phyloP scores from a whole-genome alignment of 92 coral and sea anemone genomes.

The Palythoa grandis region DNA sequence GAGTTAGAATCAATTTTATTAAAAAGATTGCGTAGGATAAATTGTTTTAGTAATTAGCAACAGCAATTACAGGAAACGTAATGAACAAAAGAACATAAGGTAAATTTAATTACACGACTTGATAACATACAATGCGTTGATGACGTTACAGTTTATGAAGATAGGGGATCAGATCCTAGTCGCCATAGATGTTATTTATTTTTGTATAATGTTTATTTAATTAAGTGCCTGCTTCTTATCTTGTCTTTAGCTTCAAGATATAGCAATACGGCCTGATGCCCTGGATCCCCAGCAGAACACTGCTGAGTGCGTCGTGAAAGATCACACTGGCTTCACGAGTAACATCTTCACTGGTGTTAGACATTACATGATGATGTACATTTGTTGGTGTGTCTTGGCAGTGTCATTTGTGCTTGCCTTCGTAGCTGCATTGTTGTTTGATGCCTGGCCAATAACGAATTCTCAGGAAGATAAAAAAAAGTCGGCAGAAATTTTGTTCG shows the following conservation, averaged over 20 bases:
- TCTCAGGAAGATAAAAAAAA: neutral
- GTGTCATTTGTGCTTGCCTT: conserved; percentile 1
- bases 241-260: conserved; percentile 31
- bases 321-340: conserved; percentile 9
- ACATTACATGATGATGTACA: conserved; percentile 30
- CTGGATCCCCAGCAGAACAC: conserved; percentile 19
- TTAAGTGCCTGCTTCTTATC: neutral
- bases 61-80: too few species aligned
- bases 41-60: too few species aligned
- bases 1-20: too few species aligned
- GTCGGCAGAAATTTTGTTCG: neutral
- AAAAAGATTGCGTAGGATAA: too few species aligned
- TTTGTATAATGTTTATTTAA: too few species aligned
- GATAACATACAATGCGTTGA: too few species aligned
- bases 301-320: conserved; percentile 40
- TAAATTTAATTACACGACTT: too few species aligned
- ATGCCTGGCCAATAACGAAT: neutral
- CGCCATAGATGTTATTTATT: too few species aligned
- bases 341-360: conserved; percentile 12
- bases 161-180: too few species aligned
- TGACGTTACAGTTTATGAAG: too few species aligned
- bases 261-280: conserved; percentile 7
- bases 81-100: too few species aligned
- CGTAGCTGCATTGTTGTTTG: neutral
- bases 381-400: conserved; percentile 31